Percentiles rank a stretch among this genome's conserved stretches.
phyloP scores from a whole-genome alignment of 2,113 vertebrate species.

The Catharus minimus region DNA sequence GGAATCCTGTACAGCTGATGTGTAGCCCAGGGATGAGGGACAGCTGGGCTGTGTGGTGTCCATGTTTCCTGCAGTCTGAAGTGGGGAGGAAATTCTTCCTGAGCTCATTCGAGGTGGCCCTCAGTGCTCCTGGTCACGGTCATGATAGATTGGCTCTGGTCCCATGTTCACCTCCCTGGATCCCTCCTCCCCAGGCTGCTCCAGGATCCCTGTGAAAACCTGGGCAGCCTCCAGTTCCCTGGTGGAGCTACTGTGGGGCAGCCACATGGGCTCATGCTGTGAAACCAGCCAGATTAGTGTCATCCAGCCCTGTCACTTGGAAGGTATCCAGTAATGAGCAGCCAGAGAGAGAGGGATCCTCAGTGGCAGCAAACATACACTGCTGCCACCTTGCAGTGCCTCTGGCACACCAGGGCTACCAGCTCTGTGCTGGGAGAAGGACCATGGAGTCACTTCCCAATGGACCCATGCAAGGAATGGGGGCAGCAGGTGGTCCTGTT shows the following conservation, averaged over 20 bases:
- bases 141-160: not conserved
- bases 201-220: not conserved
- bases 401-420: not conserved
- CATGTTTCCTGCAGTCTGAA: not conserved
- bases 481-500: not conserved
- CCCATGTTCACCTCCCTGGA: not conserved
- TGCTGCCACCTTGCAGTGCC: not conserved
- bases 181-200: not conserved
- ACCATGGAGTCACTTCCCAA: rapidly evolving
- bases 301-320: slow-evolving; percentile 5
- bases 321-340: slow-evolving; percentile 13
- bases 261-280: not conserved
- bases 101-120: not conserved
- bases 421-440: not conserved
- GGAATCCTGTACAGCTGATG: not conserved
- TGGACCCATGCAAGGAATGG: rapidly evolving
- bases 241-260: not conserved
- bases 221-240: not conserved
- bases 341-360: not conserved
- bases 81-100: not conserved
- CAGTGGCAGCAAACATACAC: slow-evolving; percentile 3
- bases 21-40: not conserved
- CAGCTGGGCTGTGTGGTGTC: rapidly evolving
- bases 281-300: not conserved
- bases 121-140: not conserved